Evolutionary conservation across 2,113 vertebrate species (phyloP).

Genomic region (Suncus etruscus): DNA sequence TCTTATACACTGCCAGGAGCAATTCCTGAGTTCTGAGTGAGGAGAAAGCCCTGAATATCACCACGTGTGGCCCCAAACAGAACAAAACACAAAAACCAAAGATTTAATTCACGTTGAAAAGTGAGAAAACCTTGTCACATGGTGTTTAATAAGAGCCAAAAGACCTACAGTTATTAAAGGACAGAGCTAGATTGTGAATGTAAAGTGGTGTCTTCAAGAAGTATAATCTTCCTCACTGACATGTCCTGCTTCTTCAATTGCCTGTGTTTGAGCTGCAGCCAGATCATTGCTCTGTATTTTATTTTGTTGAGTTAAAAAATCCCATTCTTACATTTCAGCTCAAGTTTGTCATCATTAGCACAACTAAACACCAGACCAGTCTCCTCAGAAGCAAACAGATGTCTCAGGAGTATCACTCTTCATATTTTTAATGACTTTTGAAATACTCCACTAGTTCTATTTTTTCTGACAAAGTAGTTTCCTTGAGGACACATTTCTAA

Average conservation of each 20-base stretch:
- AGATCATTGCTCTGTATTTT: not conserved
- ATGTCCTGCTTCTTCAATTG: not conserved
- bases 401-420: not conserved
- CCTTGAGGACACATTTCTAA: not conserved
- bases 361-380: not conserved
- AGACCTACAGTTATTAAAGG: not conserved
- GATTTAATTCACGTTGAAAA: not conserved
- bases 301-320: not conserved
- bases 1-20: too few species aligned
- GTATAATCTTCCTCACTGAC: not conserved
- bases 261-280: not conserved
- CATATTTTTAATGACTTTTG: not conserved
- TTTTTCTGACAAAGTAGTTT: not conserved
- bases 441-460: not conserved
- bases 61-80: too few species aligned
- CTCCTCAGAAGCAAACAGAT: constrained; percentile 1
- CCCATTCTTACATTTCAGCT: not conserved
- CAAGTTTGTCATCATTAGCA: not conserved
- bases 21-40: too few species aligned
- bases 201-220: not conserved
- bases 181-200: not conserved
- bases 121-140: not conserved
- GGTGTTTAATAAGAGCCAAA: not conserved
- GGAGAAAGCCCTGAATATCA: too few species aligned
- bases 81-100: too few species aligned